phyloP scores from a whole-genome alignment of 2,888 invertebrate genomes.

The Cataglyphis albicans region DNA sequence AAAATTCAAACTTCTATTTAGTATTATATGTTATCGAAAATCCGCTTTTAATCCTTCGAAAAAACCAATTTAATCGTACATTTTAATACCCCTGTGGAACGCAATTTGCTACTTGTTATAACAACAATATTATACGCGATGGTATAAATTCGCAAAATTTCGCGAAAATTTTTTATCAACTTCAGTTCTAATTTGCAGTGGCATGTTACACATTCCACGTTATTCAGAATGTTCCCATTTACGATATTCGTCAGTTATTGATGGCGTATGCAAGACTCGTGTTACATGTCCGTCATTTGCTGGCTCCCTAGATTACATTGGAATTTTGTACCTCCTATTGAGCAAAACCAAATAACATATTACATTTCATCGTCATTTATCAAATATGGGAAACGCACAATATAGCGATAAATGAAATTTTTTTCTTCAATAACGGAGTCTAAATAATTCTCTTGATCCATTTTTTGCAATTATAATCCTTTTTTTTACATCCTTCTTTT shows the following conservation, averaged over 20 bases:
- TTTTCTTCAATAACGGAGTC: neutral
- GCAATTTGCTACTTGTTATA: neutral
- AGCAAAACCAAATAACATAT: neutral
- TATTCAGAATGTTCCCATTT: slow-evolving; percentile 16
- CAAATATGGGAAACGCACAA: neutral
- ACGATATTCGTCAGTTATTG: slow-evolving; percentile 35
- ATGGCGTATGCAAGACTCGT: slow-evolving; percentile 30
- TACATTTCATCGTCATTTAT: neutral
- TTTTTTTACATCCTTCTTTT: neutral
- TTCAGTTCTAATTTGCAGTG: slow-evolving; percentile 13
- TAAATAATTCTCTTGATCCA: neutral
- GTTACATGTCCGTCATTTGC: slow-evolving; percentile 29
- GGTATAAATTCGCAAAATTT: neutral
- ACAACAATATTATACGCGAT: neutral
- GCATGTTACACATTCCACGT: slow-evolving; percentile 11
- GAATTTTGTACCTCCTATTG: neutral
- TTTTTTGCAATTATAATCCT: neutral
- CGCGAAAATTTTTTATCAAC: neutral
- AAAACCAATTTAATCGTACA: neutral
- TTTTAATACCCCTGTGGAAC: neutral
- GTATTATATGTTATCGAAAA: neutral
- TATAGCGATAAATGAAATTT: neutral
- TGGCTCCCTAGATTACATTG: slow-evolving; percentile 30
- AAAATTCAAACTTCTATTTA: neutral
- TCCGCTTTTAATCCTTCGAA: neutral